Conservation (phyloP, 1,140 invertebrate genomes). For the Rhopalosiphum padi region DNA sequence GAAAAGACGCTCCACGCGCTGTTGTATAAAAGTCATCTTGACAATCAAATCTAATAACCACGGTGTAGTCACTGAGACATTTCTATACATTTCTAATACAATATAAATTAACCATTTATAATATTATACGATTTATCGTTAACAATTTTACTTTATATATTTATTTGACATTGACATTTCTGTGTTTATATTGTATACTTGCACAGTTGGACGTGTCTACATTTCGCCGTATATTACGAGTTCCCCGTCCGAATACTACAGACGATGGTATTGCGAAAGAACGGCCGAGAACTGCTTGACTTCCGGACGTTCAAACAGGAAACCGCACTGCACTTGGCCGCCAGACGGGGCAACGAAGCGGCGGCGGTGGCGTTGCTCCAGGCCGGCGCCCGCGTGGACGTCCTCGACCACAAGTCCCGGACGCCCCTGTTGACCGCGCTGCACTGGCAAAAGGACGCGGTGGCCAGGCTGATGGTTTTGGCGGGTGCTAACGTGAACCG, state of each 20-base stretch:
- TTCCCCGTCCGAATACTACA: not conserved
- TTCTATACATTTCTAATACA: too few relatives aligned
- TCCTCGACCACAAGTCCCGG: not conserved
- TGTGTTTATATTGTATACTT: not conserved
- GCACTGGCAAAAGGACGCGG: not conserved
- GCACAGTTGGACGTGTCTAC: conserved; percentile 43
- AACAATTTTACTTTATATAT: too few relatives aligned
- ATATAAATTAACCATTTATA: too few relatives aligned
- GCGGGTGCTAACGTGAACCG: not conserved
- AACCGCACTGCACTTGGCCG: conserved; percentile 41
- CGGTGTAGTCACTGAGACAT: too few relatives aligned
- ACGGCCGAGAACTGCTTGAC: not conserved
- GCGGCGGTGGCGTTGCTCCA: not conserved
- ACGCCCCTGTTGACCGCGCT: conserved; percentile 29
- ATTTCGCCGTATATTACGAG: not conserved
- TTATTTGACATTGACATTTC: not conserved
- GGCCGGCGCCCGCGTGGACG: not conserved
- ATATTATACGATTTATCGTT: too few relatives aligned
- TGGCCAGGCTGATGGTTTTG: not conserved
- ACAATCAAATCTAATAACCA: too few relatives aligned
- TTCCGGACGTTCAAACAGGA: not conserved
- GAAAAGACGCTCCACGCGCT: too few relatives aligned
- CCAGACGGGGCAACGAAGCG: not conserved
- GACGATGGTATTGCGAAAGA: not conserved
- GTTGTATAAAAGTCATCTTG: too few relatives aligned